Evolutionary conservation across 2,113 vertebrate species (phyloP), one percentile per base, ranked within the genome.

Genomic region (Albula glossodonta): DNA sequence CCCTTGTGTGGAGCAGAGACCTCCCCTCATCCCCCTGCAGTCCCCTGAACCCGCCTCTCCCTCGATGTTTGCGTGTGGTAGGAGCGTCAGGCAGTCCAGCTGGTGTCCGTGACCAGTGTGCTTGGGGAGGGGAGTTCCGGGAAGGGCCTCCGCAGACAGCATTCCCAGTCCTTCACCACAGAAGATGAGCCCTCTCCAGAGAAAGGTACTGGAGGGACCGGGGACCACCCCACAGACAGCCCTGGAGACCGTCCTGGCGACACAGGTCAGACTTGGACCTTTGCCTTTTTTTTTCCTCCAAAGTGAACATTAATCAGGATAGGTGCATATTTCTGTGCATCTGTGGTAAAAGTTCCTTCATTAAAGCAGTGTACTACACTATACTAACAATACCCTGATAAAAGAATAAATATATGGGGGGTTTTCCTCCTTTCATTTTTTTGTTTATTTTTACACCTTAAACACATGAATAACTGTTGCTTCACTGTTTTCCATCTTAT

Each of bases 11-110:
- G 17, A 19, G 60, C 4, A 4, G 17, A 19, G 3, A 19, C 17
- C 60, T 41, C 31, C 31, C 31, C 31, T 41, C 31, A 41, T 41
- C 31, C 70, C 22, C 70, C 25, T 77, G 70, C 25, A n/a, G 70
- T 77, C 22, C 22, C 13, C 19, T 15, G 3, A n/a, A 52, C 49
- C 48, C 10, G 22, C 12, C 60, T 41, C 48, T 15, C 50, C 7
- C 51, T 56, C 80, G 56, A 6, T 78, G 49, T 49, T 81, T 78
- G 49, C 48, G 51, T 84, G 6, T 63, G 80, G 1, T 87, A 98
- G 97, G 97, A 97, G 89, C 97, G 95, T 91, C 98, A 98, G 86
- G 97, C 96, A 17, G 92, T 97, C 84, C 97, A 97, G 0, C 89
- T 97, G 22, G 85, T 96, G 89, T 97, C 97, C 0, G 93, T 99